These are phyloP conservation scores for Molossus alvarezi DNA, from an alignment of 2,797 vertebrate genomes.

Conservation along the genomic window DNA sequence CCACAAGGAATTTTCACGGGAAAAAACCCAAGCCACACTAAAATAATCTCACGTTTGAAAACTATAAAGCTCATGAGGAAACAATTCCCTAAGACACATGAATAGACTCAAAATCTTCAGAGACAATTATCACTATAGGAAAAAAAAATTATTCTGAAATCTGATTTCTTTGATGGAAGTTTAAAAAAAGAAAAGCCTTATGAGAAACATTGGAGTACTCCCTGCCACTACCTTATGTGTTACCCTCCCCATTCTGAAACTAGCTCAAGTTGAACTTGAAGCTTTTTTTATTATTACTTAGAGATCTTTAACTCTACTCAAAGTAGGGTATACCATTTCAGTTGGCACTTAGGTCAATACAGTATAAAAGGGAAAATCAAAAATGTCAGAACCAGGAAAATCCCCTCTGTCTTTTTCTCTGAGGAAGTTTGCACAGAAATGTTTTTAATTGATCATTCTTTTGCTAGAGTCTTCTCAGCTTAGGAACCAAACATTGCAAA, in stretches of 20 bases:
- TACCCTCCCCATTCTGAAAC: not conserved
- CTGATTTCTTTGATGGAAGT: conserved; percentile 10
- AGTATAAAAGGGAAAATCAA: not conserved
- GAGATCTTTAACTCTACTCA: conserved; percentile 55
- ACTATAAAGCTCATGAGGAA: conserved; percentile 1
- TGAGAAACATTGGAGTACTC: not conserved
- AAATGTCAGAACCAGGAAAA: conserved; percentile 40
- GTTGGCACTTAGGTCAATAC: not conserved
- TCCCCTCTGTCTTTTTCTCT: not conserved
- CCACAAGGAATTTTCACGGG: not conserved
- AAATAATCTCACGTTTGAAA: conserved; percentile 46
- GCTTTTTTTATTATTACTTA: not conserved
- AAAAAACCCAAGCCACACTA: not conserved
- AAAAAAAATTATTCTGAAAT: not conserved
- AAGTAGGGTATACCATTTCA: conserved; percentile 20
- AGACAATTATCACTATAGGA: not conserved
- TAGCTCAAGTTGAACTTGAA: conserved; percentile 17
- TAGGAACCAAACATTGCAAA: not conserved
- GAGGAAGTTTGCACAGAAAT: not conserved
- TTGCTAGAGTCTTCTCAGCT: conserved; percentile 4
- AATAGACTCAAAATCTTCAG: conserved; percentile 22
- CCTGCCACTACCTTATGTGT: not conserved
- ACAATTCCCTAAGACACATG: not conserved
- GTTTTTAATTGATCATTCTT: not conserved
- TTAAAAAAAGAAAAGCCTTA: not conserved